Evolutionary conservation across 2,888 invertebrate species (phyloP), one percentile per base, ranked within the genome.

Genomic region (Mechanitis mazaeus): DNA sequence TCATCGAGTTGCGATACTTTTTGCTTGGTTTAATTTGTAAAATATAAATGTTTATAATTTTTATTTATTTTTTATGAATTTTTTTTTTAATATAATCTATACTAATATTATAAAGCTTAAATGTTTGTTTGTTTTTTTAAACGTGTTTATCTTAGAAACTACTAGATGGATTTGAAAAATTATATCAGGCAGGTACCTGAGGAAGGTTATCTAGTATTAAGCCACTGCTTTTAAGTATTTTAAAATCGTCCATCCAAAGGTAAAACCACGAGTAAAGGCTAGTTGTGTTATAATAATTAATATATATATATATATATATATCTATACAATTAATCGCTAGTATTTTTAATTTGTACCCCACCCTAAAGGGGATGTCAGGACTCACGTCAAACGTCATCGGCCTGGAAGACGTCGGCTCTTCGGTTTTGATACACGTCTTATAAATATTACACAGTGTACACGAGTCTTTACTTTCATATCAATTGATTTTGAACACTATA

Each of bases 331-430:
- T 6, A 45, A 59, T 55, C 45, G 59, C 42, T 60, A 46, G 53
- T 57, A 64, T 56, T 55, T 46, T 46, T 55, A 53, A 20, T 65
- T 77, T 75, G 60, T 33, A 69, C 78, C 77, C 70, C 66, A 70
- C 69, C 66, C 72, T 74, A 77, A 80, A 77, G 80, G 81, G 81
- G 78, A 81, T 78, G 89, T 88, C 89, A 85, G 88, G 85, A 81
- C 81, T 77, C 80, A 83, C 88, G 85, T 90, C 90, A 89, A 89
- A 89, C 89, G 87, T 89, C 90, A 90, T 88, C 87, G 87, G 84
- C 74, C 75, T 84, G 83, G 83, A 86, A 89, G 87, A 89, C 84
- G 72, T 85, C 84, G 72, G 87, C 83, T 84, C 83, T 87, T 86
- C 85, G 85, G 78, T 87, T 87, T 87, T 89, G 86, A 80, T 81